A percentile compares a stretch with the other conserved stretches of the same genome.
phyloP scores from a whole-genome alignment of 2,797 vertebrate genomes.

The Eulemur mongoz region DNA sequence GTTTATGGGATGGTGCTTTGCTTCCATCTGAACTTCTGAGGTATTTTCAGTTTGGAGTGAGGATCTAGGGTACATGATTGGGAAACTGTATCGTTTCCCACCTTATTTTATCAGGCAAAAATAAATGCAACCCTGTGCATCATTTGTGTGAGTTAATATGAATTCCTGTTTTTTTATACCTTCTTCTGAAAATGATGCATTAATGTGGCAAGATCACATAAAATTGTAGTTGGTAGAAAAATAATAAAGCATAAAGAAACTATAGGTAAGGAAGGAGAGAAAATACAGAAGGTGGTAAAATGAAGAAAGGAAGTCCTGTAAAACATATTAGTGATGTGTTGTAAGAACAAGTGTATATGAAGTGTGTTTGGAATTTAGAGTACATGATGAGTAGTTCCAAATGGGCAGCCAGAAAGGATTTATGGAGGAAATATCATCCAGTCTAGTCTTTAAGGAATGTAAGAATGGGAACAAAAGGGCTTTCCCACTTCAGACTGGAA shows the following conservation, averaged over 20 bases:
- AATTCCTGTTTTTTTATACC: background rate
- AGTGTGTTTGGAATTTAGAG: slow-evolving; percentile 1
- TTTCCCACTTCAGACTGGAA: background rate
- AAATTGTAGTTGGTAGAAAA: slow-evolving; percentile 6
- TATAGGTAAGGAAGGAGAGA: background rate
- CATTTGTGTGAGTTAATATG: background rate
- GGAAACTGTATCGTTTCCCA: background rate
- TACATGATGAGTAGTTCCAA: background rate
- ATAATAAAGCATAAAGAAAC: background rate
- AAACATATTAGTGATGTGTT: background rate
- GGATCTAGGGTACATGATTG: background rate
- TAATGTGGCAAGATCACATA: background rate
- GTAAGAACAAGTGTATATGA: background rate
- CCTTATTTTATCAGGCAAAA: background rate
- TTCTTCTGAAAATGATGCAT: slow-evolving; percentile 17
- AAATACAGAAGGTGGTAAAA: background rate
- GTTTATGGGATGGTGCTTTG: background rate
- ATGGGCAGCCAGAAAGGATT: background rate
- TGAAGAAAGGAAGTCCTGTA: background rate
- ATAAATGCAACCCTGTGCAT: background rate
- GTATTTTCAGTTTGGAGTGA: background rate
- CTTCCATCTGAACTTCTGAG: background rate
- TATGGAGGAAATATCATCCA: too few relatives aligned
- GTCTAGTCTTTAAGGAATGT: background rate
- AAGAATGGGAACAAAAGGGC: background rate